Base-by-base conservation (phyloP, 2,888 invertebrate genomes). In the Ametastegia equiseti region DNA sequence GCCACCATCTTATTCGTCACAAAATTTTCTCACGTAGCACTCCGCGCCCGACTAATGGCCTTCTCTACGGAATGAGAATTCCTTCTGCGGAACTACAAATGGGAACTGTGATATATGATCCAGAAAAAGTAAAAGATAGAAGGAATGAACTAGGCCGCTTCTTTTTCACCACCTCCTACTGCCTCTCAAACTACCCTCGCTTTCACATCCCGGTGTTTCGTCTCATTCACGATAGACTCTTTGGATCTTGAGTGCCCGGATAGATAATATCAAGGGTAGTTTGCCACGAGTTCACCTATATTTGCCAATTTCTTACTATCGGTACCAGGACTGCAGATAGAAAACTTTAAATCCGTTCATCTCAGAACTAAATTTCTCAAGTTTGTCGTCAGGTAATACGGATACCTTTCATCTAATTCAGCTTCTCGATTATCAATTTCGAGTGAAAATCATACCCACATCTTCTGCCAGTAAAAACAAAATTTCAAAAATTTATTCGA, bases 21-120 rank as follows among this genome's bases (percentile, higher is more conserved):
- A 54, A 50, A 83, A 84, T 83, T 82, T 79, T 82, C 82, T 83
- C 83, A 84, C 84, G 83, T 83, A 82, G 80, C 80, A 82, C 82
- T 75, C 78, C 75, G 69, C 60, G 63, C 78, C 78, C 78, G 78
- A 78, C 78, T 78, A 78, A 78, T 78, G 60, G 78, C 78, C 42
- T 78, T 78, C 78, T 78, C 42, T 50, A 60, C 78, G 60, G 78
- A 78, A 78, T 78, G 78, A 78, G 78, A 78, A 78, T 78, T 78
- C 78, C 63, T 78, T 78, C 78, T 60, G 60, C 57, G 63, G 63
- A 54, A 78, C 78, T 78, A 78, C 78, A 78, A 78, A 78, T 78
- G 78, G 78, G 78, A 78, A 78, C 78, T 78, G 78, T 78, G 78
- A 78, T 78, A 78, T 78, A 78, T 78, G 57, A 78, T 78, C 78